These are phyloP conservation scores for Oligia strigilis DNA, from an alignment of 2,888 invertebrate species.

Conservation along the genomic window DNA sequence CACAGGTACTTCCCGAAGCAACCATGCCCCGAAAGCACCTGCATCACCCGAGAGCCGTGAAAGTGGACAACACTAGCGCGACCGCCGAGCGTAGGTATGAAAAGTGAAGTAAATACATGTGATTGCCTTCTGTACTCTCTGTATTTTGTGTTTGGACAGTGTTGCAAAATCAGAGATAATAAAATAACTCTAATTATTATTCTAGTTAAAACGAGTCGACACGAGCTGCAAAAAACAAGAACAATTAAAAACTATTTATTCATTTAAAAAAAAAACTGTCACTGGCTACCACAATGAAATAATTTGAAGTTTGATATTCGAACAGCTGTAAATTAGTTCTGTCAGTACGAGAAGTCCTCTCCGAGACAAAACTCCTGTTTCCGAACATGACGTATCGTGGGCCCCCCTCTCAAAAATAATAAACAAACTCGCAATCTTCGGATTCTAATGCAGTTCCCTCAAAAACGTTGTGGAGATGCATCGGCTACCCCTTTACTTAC, in stretches of 20 bases:
- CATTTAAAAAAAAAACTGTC: not conserved
- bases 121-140: too few relatives aligned
- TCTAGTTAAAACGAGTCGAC: not conserved
- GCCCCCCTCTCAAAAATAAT: not conserved
- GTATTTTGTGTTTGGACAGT: too few relatives aligned
- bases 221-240: too few relatives aligned
- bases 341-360: not conserved
- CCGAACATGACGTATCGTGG: not conserved
- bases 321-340: not conserved
- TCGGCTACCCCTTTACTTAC: not conserved
- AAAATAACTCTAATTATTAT: too few relatives aligned
- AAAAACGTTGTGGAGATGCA: conserved; percentile 14
- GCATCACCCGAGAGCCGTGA: too few relatives aligned
- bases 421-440: not conserved
- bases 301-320: conserved; percentile 5
- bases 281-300: conserved; percentile 27
- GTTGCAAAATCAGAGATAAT: too few relatives aligned
- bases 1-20: too few relatives aligned
- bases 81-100: too few relatives aligned
- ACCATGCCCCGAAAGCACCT: too few relatives aligned
- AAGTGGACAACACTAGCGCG: too few relatives aligned
- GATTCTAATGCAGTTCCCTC: not conserved
- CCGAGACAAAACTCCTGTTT: not conserved
- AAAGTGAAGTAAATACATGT: too few relatives aligned
- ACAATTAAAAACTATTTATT: conserved; percentile 1